Conservation (phyloP, 2,888 invertebrate genomes). For the Andrena chrysosceles region DNA sequence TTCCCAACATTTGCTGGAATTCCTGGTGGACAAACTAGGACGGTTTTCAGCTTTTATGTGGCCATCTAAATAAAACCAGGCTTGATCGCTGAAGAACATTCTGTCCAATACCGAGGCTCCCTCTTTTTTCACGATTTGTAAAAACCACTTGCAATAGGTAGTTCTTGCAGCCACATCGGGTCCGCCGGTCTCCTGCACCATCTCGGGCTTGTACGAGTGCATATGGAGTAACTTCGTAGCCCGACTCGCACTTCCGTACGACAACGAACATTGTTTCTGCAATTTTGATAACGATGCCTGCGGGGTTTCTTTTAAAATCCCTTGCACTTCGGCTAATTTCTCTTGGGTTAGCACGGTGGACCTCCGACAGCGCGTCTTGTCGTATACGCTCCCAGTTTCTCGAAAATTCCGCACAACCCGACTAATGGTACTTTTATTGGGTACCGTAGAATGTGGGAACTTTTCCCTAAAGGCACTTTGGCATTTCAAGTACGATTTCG, state of each 20-base stretch:
- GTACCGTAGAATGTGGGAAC: background rate
- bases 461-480: background rate
- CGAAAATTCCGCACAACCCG: background rate
- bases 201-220: background rate
- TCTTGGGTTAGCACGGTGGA: slow-evolving; percentile 1
- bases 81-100: no score
- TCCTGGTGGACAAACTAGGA: no score
- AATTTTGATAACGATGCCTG: background rate
- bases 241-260: background rate
- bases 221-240: background rate
- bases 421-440: background rate
- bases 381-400: background rate
- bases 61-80: no score
- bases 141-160: background rate
- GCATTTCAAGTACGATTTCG: background rate
- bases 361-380: background rate
- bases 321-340: background rate
- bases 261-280: background rate
- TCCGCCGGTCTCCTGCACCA: background rate
- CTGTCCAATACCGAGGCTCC: background rate
- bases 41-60: no score
- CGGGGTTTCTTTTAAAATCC: background rate
- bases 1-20: no score
- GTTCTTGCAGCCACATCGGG: background rate
- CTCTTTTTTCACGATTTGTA: background rate